Base-by-base conservation (phyloP, 2,888 invertebrate genomes). In the Kryphioiulus occultus region DNA sequence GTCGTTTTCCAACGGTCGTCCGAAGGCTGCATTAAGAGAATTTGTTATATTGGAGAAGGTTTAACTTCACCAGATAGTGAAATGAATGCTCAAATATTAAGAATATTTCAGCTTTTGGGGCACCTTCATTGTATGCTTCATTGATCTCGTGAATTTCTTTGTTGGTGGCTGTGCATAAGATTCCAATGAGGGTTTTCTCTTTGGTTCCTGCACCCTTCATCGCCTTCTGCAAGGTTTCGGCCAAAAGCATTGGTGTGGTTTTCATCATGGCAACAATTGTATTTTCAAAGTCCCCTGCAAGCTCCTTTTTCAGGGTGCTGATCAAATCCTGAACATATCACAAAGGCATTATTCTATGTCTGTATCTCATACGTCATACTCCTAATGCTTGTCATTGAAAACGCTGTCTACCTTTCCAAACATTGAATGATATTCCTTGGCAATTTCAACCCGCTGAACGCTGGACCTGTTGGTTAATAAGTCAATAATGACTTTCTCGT, bases 141-240 rank as follows among this genome's bases (percentile, higher is more conserved):
- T 95, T 94, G 91, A 97, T 96, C 86, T 95, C 95, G 89, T 94
- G 94, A 89, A 97, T 95, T 92, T 97, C 97, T 88, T 95, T 93
- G 92, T 98, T 98, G 89, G 95, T 95, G 91, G 97, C 94, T 9
- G 97, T 96, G 91, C 97, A 96, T 91, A 98, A 93, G 87, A 98
- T 95, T 92, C 98, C 98, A 88, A 98, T 96, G 87, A 98, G 94
- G 86, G 96, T 96, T n/a, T 95, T 95, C 90, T 96, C 96, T 92
- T 53, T 84, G 0, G 97, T 97, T 4, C 97, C 97, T 87, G 96
- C 92, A 0, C 98, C 97, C 59, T n/a, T 42, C 92, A 97, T 95
- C 44, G 98, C 98, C 90, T 96, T 94, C 90, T 96, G 95, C 44
- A 98, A 92, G 92, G 97, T 95, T 91, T 94, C 95, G 9, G 96